A percentile compares a stretch with the other conserved stretches of the same genome.
phyloP scores from a whole-genome alignment of 2,797 vertebrate genomes.

The Premnoplex brunnescens region DNA sequence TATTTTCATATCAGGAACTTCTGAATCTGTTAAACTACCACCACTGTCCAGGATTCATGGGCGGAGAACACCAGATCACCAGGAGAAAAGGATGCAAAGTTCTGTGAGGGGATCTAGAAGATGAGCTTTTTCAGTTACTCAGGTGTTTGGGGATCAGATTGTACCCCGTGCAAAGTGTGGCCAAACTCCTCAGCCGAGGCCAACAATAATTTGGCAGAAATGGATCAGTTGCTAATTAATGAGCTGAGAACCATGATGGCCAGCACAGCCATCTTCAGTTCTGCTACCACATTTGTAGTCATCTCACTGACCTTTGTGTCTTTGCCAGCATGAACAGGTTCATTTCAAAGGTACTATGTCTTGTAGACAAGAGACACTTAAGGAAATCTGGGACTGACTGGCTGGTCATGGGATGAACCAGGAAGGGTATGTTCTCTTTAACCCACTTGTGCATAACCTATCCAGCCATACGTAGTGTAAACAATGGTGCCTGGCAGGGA shows the following conservation, averaged over 20 bases:
- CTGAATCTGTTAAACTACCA: not conserved
- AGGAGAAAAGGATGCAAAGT: not conserved
- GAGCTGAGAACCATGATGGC: not conserved
- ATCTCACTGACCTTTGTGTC: not conserved
- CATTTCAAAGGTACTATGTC: not conserved
- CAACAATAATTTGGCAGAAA: not conserved
- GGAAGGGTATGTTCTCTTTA: not conserved
- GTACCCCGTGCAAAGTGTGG: not conserved
- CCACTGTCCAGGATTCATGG: not conserved
- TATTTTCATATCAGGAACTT: not conserved
- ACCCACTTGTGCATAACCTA: not conserved
- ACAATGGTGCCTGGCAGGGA: not conserved
- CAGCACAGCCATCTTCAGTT: not conserved
- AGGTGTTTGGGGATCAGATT: not conserved
- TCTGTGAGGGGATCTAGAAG: not conserved
- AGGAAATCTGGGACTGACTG: not conserved
- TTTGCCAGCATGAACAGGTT: not conserved
- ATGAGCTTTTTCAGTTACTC: not conserved
- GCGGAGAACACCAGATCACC: not conserved
- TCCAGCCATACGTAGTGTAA: not conserved
- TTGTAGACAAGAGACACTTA: not conserved
- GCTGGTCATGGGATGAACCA: fast-evolving
- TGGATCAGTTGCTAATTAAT: not conserved
- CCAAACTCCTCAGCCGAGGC: not conserved
- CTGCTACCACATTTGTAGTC: not conserved